These are phyloP conservation scores for Tanytarsus gracilentus DNA, from an alignment of 2,888 invertebrate species.

Conservation along the genomic window DNA sequence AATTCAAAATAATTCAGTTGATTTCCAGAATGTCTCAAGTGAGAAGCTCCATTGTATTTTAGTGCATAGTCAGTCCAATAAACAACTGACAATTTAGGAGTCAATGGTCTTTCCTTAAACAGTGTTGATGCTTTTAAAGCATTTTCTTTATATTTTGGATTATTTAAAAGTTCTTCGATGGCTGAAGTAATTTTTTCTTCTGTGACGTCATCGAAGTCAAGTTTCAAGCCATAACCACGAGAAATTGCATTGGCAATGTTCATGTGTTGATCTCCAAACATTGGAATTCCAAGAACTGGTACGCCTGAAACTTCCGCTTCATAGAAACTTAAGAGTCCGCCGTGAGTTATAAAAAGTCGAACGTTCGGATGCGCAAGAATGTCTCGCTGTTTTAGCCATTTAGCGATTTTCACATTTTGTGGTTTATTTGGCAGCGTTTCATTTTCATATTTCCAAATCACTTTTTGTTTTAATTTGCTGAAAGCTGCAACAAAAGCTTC, in stretches of 20 bases:
- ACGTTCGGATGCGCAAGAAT: slow-evolving; percentile 44
- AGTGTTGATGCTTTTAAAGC: too few species aligned
- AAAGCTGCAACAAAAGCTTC: slow-evolving; percentile 13
- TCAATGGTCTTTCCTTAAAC: too few species aligned
- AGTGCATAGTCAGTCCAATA: too few species aligned
- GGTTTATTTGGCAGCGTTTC: slow-evolving; percentile 24
- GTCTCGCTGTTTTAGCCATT: slow-evolving; percentile 42
- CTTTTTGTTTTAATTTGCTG: slow-evolving; percentile 24
- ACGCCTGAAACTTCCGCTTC: slow-evolving; percentile 44
- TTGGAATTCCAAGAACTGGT: slow-evolving; percentile 42
- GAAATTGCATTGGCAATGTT: slow-evolving; percentile 37
- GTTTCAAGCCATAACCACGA: slow-evolving; percentile 37
- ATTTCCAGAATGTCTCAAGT: too few species aligned
- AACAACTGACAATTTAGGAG: too few species aligned
- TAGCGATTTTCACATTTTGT: slow-evolving; percentile 37
- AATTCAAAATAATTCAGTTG: too few species aligned
- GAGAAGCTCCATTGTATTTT: too few species aligned
- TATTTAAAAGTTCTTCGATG: too few species aligned
- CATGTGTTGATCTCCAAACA: slow-evolving; percentile 39
- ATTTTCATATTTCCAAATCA: slow-evolving; percentile 32
- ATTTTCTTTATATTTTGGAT: too few species aligned
- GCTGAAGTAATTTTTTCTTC: too few species aligned
- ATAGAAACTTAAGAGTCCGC: slow-evolving; percentile 45
- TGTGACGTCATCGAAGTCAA: too few species aligned
- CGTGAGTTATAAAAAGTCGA: slow-evolving; percentile 47